phyloP scores from a whole-genome alignment of 2,888 invertebrate genomes.

The Enchytraeus crypticus region DNA sequence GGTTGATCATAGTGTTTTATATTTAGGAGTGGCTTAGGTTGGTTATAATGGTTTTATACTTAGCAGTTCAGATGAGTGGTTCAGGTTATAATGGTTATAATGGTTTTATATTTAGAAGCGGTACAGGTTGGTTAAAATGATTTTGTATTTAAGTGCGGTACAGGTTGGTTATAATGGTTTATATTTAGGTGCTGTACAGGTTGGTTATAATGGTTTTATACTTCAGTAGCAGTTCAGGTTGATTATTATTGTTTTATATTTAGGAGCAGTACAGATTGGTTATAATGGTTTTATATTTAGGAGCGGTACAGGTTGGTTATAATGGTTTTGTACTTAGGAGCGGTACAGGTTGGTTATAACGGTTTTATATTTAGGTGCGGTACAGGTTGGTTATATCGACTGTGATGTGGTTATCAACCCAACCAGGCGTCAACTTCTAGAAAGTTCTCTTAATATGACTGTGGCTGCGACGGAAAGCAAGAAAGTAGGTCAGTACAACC shows the following conservation, averaged over 20 bases:
- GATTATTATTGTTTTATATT: neutral
- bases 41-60: neutral
- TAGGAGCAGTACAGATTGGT: neutral
- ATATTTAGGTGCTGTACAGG: too few species aligned
- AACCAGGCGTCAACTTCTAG: conserved; percentile 67
- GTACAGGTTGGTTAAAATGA: too few species aligned
- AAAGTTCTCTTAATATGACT: conserved; percentile 72
- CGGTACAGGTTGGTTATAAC: too few species aligned
- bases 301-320: neutral
- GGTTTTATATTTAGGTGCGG: conserved; percentile 67
- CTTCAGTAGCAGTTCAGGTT: neutral
- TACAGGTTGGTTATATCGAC: conserved; percentile 72
- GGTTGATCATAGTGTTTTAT: neutral
- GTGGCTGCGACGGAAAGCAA: conserved; percentile 56
- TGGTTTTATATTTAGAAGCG: too few species aligned
- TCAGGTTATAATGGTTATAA: neutral
- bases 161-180: too few species aligned
- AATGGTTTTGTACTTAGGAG: too few species aligned
- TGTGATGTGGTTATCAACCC: conserved; percentile 73
- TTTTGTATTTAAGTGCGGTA: too few species aligned
- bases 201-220: neutral
- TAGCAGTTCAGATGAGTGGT: too few species aligned
- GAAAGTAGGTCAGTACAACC: conserved; percentile 38
- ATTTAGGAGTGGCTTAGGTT: neutral
- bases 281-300: neutral